A percentile compares a stretch with the other conserved stretches of the same genome.
Evolutionary conservation across 35 echinoderm and acorn worm species (phyloP).

Genomic region (Lytechinus pictus): DNA sequence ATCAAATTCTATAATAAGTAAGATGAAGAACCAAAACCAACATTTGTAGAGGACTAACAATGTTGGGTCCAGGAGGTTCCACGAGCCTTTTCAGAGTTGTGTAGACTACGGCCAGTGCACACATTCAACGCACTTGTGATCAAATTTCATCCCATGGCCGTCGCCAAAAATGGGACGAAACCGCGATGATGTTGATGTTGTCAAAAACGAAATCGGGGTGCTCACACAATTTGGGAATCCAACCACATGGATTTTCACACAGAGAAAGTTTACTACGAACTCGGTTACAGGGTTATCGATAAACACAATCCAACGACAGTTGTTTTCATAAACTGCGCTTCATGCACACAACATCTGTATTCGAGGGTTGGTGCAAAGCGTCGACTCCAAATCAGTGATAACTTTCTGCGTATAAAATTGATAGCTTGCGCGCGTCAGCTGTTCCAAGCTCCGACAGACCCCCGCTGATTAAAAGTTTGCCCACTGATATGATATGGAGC

Average conservation of each 20-base stretch:
- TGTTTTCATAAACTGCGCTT: background rate
- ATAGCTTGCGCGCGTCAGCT: conserved; percentile 48
- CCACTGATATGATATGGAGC: background rate
- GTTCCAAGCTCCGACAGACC: conserved; percentile 21
- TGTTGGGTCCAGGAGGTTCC: too few relatives aligned
- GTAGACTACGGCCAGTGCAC: background rate
- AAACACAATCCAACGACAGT: background rate
- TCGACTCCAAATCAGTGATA: conserved; percentile 35
- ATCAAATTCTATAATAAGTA: background rate
- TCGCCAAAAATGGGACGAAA: background rate
- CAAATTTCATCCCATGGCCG: background rate
- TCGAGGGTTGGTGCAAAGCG: background rate
- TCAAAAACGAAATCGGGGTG: background rate
- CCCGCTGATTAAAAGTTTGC: conserved; percentile 17
- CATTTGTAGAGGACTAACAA: too few relatives aligned
- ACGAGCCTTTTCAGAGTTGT: too few relatives aligned
- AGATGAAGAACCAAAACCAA: background rate
- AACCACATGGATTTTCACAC: conserved; percentile 6
- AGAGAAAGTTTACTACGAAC: conserved; percentile 10
- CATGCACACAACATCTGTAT: background rate
- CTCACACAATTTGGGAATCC: background rate
- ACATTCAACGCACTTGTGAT: background rate
- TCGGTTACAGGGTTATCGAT: background rate
- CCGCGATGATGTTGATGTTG: background rate
- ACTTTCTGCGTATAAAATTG: conserved; percentile 52